Evolutionary conservation across 2,113 vertebrate genomes (phyloP), one percentile per base, ranked within the genome.

Genomic region (Carollia perspicillata): DNA sequence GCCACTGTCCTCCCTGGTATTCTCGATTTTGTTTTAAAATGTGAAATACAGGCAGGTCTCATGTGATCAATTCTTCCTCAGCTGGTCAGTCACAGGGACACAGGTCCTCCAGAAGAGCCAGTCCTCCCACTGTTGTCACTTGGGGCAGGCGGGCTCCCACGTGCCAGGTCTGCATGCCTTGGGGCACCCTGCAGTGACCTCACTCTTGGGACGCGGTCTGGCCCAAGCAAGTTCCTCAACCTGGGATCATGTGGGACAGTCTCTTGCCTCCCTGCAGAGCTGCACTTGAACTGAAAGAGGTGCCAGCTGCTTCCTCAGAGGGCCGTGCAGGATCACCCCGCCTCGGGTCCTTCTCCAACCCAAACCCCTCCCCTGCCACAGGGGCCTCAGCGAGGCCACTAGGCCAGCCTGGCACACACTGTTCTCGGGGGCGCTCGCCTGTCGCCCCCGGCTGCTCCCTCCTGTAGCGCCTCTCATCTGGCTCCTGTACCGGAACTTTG

Each of bases 241-340:
- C 53, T 33, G 47, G 44, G 35, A 30, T 33, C 1, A 2, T n/a
- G 49, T 4, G 3, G 28, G 44, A 4, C 30, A 35, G 44, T 53
- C 20, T 28, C 74, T 28, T 63, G 42, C n/a, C n/a, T 77, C 20
- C 2, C 5, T 22, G 40, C 47, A 65, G 58, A 49, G 49, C 6
- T n/a, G 22, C 3, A 51, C 9, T 42, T 47, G 9, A 42, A 65
- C 6, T 16, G 78, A 44, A 14, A 0, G 37, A 28, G 35, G 55
- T 0, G 0, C 13, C 0, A 2, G 28, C 35, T 0, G 0, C 3
- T 20, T 81, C 47, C 55, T 30, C 11, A 0, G 2, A 3, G 51
- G 3, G 30, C 14, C 2, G 13, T 0, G 2, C 4, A 16, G 1
- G 49, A 42, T 8, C 1, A 3, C 7, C 16, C 42, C n/a, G 42